Conservation (phyloP, 2,888 invertebrate genomes). For the Heterodera filipjevi region DNA sequence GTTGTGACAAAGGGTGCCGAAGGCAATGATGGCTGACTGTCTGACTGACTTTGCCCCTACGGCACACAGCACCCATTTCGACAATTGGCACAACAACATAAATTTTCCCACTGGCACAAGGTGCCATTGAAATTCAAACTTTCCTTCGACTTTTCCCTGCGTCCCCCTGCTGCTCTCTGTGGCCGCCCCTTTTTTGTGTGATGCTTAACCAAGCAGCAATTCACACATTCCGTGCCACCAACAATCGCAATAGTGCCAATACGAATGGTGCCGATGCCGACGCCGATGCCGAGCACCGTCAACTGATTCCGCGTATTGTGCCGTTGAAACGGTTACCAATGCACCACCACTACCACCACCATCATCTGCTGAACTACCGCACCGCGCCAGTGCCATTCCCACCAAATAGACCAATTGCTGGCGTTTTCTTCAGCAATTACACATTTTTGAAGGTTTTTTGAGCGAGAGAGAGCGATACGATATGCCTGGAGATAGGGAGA, state of each 20-base stretch:
- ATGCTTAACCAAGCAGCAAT: not conserved
- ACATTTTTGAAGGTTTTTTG: constrained; percentile 20
- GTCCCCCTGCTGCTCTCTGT: too few relatives aligned
- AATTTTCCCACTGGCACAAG: not conserved
- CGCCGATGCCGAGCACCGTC: not conserved
- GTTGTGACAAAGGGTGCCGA: not conserved
- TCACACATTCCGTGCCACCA: constrained; percentile 2
- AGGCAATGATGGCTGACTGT: not conserved
- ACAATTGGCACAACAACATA: not conserved
- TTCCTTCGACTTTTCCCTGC: too few relatives aligned
- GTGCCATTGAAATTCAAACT: not conserved
- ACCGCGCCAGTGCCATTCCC: constrained; percentile 14
- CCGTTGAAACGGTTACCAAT: not conserved
- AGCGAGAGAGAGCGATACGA: not conserved
- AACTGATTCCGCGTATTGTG: not conserved
- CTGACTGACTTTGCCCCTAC: not conserved
- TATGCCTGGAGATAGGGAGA: too few relatives aligned
- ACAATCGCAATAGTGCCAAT: not conserved
- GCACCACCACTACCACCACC: not conserved
- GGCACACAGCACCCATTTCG: not conserved
- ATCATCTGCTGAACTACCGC: not conserved
- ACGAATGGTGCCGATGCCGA: not conserved
- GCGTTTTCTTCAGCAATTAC: constrained; percentile 24
- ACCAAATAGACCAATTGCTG: constrained; percentile 17
- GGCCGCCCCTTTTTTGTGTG: not conserved